A percentile compares a stretch with the other conserved stretches of the same genome.
Evolutionary conservation across 1,140 invertebrate species (phyloP).

Genomic region (Neodiprion pinetum): DNA sequence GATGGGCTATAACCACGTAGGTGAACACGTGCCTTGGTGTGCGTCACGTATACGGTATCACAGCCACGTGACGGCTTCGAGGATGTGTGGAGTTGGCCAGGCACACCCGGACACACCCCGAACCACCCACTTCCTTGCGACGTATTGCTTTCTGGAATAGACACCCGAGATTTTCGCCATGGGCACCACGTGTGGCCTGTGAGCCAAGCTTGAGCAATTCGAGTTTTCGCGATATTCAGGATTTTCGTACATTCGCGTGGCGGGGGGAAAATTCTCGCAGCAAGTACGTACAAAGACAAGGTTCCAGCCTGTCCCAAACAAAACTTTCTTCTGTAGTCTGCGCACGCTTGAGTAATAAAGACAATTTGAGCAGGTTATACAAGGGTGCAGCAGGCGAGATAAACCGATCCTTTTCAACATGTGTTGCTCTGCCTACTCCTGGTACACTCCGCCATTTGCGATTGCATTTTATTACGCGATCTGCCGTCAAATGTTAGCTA

Average conservation of each 20-base stretch:
- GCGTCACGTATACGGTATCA: not conserved
- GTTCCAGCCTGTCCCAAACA: not conserved
- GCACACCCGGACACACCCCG: slow-evolving; percentile 1
- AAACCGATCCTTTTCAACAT: not conserved
- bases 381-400: not conserved
- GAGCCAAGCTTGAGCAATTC: no score
- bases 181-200: not conserved
- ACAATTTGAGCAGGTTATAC: not conserved
- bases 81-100: not conserved
- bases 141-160: slow-evolving; percentile 7
- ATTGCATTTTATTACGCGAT: slow-evolving; percentile 5
- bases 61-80: not conserved
- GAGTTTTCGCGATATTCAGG: not conserved
- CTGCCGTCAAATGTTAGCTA: not conserved
- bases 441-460: not conserved
- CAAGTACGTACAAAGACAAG: not conserved
- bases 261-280: not conserved
- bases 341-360: not conserved
- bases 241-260: not conserved
- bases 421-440: not conserved
- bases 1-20: not conserved
- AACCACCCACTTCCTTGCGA: slow-evolving; percentile 6
- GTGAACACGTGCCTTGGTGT: not conserved
- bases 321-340: not conserved
- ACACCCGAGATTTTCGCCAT: slow-evolving; percentile 3